Evolutionary conservation across 37 sponge, comb jelly and placozoan genomes (phyloP), one percentile per base, ranked within the genome.

Genomic region (Mnemiopsis leidyi): DNA sequence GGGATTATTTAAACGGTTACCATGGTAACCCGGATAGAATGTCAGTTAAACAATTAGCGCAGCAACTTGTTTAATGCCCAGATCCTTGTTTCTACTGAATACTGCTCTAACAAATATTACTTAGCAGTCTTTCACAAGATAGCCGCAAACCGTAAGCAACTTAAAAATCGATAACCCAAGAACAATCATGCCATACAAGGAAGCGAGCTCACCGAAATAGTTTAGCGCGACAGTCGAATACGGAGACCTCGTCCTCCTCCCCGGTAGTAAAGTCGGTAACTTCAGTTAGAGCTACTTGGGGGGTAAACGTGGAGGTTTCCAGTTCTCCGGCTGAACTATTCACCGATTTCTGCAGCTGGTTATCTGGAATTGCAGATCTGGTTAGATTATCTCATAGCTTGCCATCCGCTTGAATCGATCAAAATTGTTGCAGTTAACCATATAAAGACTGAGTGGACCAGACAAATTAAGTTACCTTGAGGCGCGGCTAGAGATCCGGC

Each of bases 181-280:
- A 48, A 13, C 13, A 48, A 48, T 48, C 13, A 48, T 48, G 13
- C 61, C 61, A 48, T 48, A 48, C 13, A 48, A 48, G 61, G 61
- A 5, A 48, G 13, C 61, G 13, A 18, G 73, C 95, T 76, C 93
- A 98, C 28, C 97, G 95, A 95, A 93, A 98, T 33, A 98, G 93
- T 85, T 96, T 96, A 32, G 95, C 95, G 71, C 95, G 37, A 23
- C 93, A 25, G 0, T 92, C 85, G 88, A 97, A 98, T 76, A 97
- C 20, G 39, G 76, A 94, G 36, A 95, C 94, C 38, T 96, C 98
- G 0, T 94, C 92, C 69, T 98, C 98, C 68, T 98, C 97, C 16
- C 98, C 97, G 0, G 95, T 94, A 77, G 82, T 94, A 9, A 95
- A 38, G 23, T 93, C 94, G 0, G 69, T 67, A 13, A 79, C 23